Evolutionary conservation across 1,140 invertebrate genomes (phyloP).

Genomic region (Drosophila sucinea): DNA sequence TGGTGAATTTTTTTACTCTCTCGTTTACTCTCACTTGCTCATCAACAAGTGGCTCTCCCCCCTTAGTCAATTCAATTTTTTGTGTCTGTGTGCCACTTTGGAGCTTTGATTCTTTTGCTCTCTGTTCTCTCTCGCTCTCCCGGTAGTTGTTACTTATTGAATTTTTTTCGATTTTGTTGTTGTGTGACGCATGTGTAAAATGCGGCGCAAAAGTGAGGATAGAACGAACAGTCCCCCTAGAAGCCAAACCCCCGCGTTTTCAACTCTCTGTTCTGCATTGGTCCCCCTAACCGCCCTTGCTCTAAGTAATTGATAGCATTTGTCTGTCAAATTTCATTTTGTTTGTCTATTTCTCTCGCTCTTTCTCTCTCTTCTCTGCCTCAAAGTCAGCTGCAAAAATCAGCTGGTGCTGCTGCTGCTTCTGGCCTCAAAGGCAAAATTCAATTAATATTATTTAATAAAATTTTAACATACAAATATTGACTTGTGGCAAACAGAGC

Average conservation of each 20-base stretch:
- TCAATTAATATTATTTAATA: slow-evolving; percentile 72
- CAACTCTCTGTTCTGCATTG: background rate
- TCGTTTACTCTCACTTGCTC: slow-evolving; percentile 17
- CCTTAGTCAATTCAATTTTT: slow-evolving; percentile 63
- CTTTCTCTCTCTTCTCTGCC: slow-evolving; percentile 4
- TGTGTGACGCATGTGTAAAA: slow-evolving; percentile 68
- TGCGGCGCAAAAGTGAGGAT: slow-evolving; percentile 49
- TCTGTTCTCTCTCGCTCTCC: slow-evolving; percentile 10
- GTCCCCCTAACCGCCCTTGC: background rate
- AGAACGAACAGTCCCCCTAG: slow-evolving; percentile 26
- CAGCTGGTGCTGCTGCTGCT: slow-evolving; percentile 45
- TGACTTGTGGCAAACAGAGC: slow-evolving; percentile 38
- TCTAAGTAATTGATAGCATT: slow-evolving; percentile 40
- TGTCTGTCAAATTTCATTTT: slow-evolving; percentile 53
- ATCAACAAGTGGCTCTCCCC: slow-evolving; percentile 55
- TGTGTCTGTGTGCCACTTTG: slow-evolving; percentile 58
- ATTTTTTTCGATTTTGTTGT: slow-evolving; percentile 17
- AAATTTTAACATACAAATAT: slow-evolving; percentile 47
- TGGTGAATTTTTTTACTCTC: slow-evolving; percentile 52
- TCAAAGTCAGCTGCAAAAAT: slow-evolving; percentile 61
- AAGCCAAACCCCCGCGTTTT: slow-evolving; percentile 1
- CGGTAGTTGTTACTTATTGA: slow-evolving; percentile 26
- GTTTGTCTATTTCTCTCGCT: slow-evolving; percentile 40
- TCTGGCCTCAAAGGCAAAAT: slow-evolving; percentile 51
- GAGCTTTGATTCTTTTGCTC: slow-evolving; percentile 34